Percentiles rank a stretch among this genome's conserved stretches.
Conservation (phyloP, 2,888 invertebrate genomes). For the Sminthurides aquaticus region DNA sequence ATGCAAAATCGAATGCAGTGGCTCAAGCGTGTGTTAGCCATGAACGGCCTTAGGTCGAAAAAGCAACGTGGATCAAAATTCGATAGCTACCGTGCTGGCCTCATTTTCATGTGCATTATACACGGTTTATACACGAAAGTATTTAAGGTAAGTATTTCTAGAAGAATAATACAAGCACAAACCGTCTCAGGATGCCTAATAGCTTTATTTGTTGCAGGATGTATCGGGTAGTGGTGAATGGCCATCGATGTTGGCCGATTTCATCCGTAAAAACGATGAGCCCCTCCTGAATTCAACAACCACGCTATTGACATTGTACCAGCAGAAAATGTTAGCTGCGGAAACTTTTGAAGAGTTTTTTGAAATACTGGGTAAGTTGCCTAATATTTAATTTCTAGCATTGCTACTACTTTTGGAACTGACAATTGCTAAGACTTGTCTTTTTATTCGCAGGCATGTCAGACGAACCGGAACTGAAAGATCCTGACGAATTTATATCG, state of each 20-base stretch:
- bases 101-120: slow-evolving; percentile 76
- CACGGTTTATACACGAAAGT: slow-evolving; percentile 76
- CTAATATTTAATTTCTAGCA: background rate
- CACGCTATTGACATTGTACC: slow-evolving; percentile 68
- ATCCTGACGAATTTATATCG: slow-evolving; percentile 19
- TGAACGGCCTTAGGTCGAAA: slow-evolving; percentile 63
- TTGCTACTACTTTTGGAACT: background rate
- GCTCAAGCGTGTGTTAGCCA: slow-evolving; percentile 66
- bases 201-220: slow-evolving; percentile 44
- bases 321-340: slow-evolving; percentile 83
- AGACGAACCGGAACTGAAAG: slow-evolving; percentile 29
- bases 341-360: slow-evolving; percentile 85
- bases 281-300: slow-evolving; percentile 80
- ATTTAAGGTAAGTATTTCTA: slow-evolving; percentile 62
- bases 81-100: slow-evolving; percentile 44
- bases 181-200: background rate
- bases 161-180: slow-evolving; percentile 1
- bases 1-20: slow-evolving; percentile 60
- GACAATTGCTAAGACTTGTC: background rate
- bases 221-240: slow-evolving; percentile 66
- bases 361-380: slow-evolving; percentile 68
- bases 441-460: slow-evolving; percentile 27
- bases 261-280: slow-evolving; percentile 89
- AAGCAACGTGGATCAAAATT: slow-evolving; percentile 52
- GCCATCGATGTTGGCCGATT: slow-evolving; percentile 83